Base-by-base conservation (phyloP, 2,113 vertebrate genomes). In the Bettongia penicillata region DNA sequence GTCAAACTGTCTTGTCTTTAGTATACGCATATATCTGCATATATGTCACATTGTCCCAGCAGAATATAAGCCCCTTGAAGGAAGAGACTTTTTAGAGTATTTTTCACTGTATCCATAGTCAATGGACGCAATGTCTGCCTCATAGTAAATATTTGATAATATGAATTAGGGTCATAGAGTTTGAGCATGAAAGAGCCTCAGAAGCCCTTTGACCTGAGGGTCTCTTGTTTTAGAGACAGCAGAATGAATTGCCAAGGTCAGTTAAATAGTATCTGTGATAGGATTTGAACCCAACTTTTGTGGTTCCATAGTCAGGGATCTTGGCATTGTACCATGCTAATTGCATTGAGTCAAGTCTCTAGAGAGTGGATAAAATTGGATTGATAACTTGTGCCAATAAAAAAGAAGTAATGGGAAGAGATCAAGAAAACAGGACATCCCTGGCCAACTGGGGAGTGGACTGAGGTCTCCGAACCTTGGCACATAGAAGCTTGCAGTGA, bases 311-410 rank as follows among this genome's bases (percentile, higher is more conserved):
- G 37, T 77, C 37, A 77, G 37, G 7, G 37, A n/a, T 77, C 68
- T 77, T 77, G 19, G 61, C 37, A n/a, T n/a, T 77, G 14, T n/a
- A n/a, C 37, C 61, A n/a, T 37, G 31, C 3, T 61, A 28, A 68
- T 68, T 68, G 61, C 31, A 68, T 37, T 53, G 53, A 94, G 95
- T 68, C 50, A 47, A 92, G 47, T 55, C 19, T 96, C 51, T 50
- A 52, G 49, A 90, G 90, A 91, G 37, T 91, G 24, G 50, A 51
- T 95, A 91, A 7, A 7, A 57, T 51, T 95, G 28, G 28, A n/a
- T 55, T 8, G 31, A 8, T 51, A 94, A 95, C 19, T 96, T 93
- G 90, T 92, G 55, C 51, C 94, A 19, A 51, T 28, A 89, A 51
- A 48, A 92, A 92, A 94, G 51, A 12, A 47, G 24, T 55, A 26